A percentile compares a stretch with the other conserved stretches of the same genome.
phyloP scores from a whole-genome alignment of 2,797 vertebrate species.

The Orientallactaga sibirica region DNA sequence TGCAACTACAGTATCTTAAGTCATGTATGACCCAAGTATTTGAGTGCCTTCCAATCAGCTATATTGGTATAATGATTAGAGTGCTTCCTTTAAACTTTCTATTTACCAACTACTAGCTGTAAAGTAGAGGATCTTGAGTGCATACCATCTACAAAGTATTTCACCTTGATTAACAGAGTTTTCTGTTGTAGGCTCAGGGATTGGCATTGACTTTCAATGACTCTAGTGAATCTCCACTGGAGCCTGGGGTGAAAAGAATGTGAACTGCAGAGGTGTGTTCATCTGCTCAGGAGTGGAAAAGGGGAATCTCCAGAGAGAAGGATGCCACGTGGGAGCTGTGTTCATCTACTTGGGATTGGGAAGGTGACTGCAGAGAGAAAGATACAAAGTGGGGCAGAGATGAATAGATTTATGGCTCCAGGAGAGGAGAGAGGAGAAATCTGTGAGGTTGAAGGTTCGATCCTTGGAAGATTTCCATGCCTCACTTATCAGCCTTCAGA shows the following conservation, averaged over 20 bases:
- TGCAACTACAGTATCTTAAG: neutral
- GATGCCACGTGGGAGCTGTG: neutral
- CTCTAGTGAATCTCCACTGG: constrained; percentile 51
- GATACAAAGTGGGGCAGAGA: neutral
- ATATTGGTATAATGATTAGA: neutral
- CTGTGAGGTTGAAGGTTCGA: neutral
- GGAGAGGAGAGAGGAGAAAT: neutral
- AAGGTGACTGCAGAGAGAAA: neutral
- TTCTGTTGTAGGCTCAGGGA: constrained; percentile 6
- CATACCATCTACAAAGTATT: neutral
- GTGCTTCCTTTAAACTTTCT: constrained; percentile 21
- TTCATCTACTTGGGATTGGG: neutral
- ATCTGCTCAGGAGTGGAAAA: neutral
- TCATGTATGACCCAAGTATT: neutral
- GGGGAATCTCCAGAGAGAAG: neutral
- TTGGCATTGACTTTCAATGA: constrained; percentile 16
- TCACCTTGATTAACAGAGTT: constrained; percentile 22
- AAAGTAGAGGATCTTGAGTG: neutral
- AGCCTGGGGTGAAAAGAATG: neutral
- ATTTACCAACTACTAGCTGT: constrained; percentile 23
- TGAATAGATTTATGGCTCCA: constrained; percentile 27
- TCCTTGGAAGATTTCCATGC: constrained; percentile 19
- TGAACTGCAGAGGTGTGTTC: neutral
- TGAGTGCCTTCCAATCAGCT: neutral
- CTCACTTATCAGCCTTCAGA: neutral